A percentile compares a stretch with the other conserved stretches of the same genome.
These are phyloP conservation scores for Adineta ricciae DNA, from an alignment of 2,888 invertebrate species.

Conservation along the genomic window DNA sequence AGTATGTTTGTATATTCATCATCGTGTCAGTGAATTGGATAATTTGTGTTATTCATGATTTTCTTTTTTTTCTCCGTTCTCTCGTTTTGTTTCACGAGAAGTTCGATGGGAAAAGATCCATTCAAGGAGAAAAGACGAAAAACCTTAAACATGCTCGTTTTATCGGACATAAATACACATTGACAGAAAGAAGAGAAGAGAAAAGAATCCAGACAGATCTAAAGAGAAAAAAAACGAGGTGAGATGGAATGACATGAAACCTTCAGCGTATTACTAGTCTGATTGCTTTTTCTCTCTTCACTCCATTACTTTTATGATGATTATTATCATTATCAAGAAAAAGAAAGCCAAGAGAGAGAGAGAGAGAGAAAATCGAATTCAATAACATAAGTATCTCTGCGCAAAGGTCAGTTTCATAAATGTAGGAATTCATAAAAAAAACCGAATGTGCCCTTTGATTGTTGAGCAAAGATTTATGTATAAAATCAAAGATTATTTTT, in stretches of 20 bases:
- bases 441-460: not conserved
- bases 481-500: not conserved
- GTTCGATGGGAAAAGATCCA: not conserved
- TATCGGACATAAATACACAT: not conserved
- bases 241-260: slow-evolving; percentile 8
- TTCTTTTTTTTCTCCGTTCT: too few relatives aligned
- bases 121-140: not conserved
- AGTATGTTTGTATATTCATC: not conserved
- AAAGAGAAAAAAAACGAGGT: not conserved
- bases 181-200: not conserved
- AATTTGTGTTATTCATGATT: too few relatives aligned
- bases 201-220: not conserved
- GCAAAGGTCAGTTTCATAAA: not conserved
- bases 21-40: not conserved
- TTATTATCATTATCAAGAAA: not conserved
- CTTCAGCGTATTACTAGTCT: not conserved
- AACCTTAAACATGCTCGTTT: not conserved
- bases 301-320: slow-evolving; percentile 15
- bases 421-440: not conserved
- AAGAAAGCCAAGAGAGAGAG: not conserved
- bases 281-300: not conserved
- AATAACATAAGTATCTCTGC: not conserved
- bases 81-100: too few relatives aligned
- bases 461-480: not conserved
- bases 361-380: not conserved